These are phyloP conservation scores for Chaenocephalus aceratus DNA, from an alignment of 2,113 vertebrate species.

Conservation along the genomic window DNA sequence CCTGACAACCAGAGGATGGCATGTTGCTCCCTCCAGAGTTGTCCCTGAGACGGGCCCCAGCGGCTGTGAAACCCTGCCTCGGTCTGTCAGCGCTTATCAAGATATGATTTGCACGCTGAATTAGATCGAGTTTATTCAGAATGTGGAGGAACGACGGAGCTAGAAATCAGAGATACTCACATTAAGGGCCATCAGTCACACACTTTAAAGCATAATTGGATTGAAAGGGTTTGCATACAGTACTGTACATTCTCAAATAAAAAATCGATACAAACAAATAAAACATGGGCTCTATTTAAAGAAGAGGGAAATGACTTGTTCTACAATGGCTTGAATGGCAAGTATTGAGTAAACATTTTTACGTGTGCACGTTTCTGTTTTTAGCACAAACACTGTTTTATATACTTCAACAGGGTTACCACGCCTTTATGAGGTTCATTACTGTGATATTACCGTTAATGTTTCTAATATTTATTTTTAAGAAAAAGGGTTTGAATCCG, in stretches of 20 bases:
- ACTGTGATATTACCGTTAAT: no score
- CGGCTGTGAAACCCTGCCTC: conserved; percentile 30
- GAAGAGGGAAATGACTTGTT: neutral
- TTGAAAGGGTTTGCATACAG: neutral
- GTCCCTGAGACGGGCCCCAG: conserved; percentile 30
- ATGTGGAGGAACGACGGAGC: conserved; percentile 22
- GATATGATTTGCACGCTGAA: conserved; percentile 65
- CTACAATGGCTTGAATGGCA: neutral
- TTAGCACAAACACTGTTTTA: neutral
- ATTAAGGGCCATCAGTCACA: conserved; percentile 46
- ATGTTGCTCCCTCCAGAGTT: conserved; percentile 44
- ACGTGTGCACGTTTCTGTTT: neutral
- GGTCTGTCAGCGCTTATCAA: conserved; percentile 53
- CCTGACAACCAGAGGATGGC: conserved; percentile 59
- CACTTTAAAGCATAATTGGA: conserved; percentile 47
- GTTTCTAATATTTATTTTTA: no score
- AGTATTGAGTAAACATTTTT: neutral
- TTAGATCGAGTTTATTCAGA: conserved; percentile 60
- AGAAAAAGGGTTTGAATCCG: no score
- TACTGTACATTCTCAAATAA: neutral
- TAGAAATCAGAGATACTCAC: conserved; percentile 40
- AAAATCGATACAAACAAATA: conserved; percentile 19
- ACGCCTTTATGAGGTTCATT: no score
- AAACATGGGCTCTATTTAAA: neutral
- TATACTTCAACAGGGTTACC: neutral